These are phyloP conservation scores for Pseudomyrmex cubaensis DNA, from an alignment of 1,140 invertebrate genomes.

Conservation along the genomic window DNA sequence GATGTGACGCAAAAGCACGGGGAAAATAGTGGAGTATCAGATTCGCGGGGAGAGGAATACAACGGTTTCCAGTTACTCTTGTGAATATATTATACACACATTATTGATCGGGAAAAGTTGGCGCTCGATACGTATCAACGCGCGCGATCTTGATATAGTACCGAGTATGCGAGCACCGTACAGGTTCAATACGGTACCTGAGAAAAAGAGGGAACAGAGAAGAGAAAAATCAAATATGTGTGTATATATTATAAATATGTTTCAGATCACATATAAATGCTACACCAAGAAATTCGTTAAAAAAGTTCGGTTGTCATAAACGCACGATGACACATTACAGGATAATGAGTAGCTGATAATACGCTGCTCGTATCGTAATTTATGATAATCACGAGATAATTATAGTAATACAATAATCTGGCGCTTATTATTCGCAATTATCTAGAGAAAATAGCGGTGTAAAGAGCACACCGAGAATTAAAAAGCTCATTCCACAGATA, in stretches of 20 bases:
- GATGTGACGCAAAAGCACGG: neutral
- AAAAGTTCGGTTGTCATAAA: conserved; percentile 7
- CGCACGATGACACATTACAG: neutral
- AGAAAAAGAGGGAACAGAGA: conserved; percentile 4
- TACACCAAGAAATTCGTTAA: neutral
- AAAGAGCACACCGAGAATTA: neutral
- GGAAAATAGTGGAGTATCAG: conserved; percentile 6
- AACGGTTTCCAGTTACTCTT: conserved; percentile 19
- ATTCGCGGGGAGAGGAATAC: neutral
- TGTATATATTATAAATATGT: neutral
- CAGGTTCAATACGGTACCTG: conserved; percentile 4
- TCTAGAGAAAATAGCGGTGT: neutral
- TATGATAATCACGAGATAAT: conserved; percentile 12
- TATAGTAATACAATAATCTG: conserved; percentile 23
- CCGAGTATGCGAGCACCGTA: neutral
- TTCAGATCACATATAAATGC: neutral
- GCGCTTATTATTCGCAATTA: neutral
- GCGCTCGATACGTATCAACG: neutral
- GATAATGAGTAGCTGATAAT: conserved; percentile 33
- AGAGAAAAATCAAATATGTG: neutral
- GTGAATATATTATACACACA: conserved; percentile 55
- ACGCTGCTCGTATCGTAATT: neutral
- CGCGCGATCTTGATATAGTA: conserved; percentile 17
- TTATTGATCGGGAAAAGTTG: conserved; percentile 30
- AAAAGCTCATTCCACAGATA: neutral